Conservation (phyloP, 2,888 invertebrate genomes). For the Tachina lurida region DNA sequence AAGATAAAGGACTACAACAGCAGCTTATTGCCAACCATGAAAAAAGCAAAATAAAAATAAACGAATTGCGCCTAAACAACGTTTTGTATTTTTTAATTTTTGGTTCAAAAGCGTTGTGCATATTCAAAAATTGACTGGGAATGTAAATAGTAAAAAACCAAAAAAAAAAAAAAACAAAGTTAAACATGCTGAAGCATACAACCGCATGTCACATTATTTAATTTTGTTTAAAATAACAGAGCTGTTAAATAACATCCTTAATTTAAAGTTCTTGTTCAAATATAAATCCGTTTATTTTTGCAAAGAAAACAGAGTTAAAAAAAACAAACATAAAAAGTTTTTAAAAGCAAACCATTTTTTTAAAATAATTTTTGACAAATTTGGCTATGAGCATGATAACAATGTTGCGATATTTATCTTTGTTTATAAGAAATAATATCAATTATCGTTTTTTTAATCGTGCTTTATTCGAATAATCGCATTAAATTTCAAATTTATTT, state of each 20-base stretch:
- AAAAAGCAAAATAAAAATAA: conserved; percentile 10
- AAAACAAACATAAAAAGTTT: too few relatives aligned
- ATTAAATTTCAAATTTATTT: too few relatives aligned
- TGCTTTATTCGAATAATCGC: too few relatives aligned
- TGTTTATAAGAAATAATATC: too few relatives aligned
- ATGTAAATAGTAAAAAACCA: conserved; percentile 27
- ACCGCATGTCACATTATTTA: conserved; percentile 35
- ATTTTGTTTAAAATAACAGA: conserved; percentile 22
- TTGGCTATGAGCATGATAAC: too few relatives aligned
- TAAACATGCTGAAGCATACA: conserved; percentile 25
- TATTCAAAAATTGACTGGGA: conserved; percentile 56
- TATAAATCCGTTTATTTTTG: background rate
- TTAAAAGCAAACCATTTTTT: too few relatives aligned
- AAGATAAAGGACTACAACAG: conserved; percentile 73
- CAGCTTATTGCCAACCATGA: conserved; percentile 1
- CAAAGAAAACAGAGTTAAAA: too few relatives aligned
- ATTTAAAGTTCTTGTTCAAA: background rate
- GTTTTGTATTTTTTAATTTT: background rate
- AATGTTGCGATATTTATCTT: too few relatives aligned
- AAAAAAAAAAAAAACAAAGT: background rate
- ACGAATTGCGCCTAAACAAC: background rate
- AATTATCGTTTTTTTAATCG: too few relatives aligned
- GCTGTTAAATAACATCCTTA: background rate
- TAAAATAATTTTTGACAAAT: too few relatives aligned
- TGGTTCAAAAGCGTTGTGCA: conserved; percentile 31